A percentile compares a stretch with the other conserved stretches of the same genome.
Conservation (phyloP, 2,797 vertebrate species). For the Hypotaenidia philippensis region DNA sequence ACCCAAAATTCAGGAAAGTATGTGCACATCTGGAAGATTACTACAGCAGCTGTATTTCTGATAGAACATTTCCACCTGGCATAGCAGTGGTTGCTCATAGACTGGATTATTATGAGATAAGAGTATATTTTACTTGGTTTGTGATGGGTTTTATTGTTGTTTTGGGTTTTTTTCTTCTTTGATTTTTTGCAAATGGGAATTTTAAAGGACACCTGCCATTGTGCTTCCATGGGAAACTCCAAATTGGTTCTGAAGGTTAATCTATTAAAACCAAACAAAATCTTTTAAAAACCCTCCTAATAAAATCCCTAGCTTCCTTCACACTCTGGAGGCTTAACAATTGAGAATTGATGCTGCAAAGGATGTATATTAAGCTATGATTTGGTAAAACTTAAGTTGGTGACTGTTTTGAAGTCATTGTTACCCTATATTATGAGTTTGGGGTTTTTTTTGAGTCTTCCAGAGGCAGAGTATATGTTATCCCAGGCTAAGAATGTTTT, state of each 20-base stretch:
- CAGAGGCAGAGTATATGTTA: neutral
- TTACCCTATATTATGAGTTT: neutral
- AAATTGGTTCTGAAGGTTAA: neutral
- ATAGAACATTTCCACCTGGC: neutral
- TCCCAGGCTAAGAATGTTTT: neutral
- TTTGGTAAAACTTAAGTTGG: neutral
- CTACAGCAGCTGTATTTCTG: neutral
- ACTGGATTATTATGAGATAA: neutral
- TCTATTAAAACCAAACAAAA: neutral
- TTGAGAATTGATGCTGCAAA: neutral
- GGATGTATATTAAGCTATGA: neutral
- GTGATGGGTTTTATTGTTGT: fast-evolving
- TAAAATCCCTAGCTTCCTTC: fast-evolving
- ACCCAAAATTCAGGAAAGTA: neutral
- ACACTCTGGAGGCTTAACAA: neutral
- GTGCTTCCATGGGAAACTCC: neutral
- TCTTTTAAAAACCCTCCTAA: neutral
- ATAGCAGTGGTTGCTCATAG: neutral
- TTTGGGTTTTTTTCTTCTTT: fast-evolving
- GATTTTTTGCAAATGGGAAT: neutral
- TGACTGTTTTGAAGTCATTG: neutral
- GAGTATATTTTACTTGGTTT: fast-evolving
- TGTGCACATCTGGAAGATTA: neutral
- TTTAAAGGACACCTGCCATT: neutral
- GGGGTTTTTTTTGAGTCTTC: neutral